phyloP scores from a whole-genome alignment of 2,888 invertebrate species.

The Nomada flava region DNA sequence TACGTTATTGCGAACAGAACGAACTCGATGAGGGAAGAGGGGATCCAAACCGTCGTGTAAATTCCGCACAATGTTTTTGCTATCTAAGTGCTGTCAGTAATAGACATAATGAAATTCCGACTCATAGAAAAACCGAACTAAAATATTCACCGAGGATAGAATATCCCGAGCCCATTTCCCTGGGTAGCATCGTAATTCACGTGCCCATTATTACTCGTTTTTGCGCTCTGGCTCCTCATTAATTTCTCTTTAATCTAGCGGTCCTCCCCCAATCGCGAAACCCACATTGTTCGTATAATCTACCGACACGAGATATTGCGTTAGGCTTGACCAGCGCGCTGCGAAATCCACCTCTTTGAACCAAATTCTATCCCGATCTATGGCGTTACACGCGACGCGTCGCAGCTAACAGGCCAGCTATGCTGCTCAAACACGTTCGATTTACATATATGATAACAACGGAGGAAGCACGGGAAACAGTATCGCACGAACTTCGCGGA shows the following conservation, averaged over 20 bases:
- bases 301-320: constrained; percentile 54
- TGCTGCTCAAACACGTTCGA: neutral
- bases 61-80: constrained; percentile 20
- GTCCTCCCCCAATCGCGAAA: constrained; percentile 42
- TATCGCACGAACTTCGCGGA: no score
- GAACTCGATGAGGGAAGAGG: neutral
- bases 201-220: constrained; percentile 60
- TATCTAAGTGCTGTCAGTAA: constrained; percentile 9
- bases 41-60: neutral
- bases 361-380: constrained; percentile 47
- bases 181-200: constrained; percentile 54
- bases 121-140: constrained; percentile 36
- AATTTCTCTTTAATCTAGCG: constrained; percentile 67
- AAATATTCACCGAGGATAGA: constrained; percentile 35
- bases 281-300: constrained; percentile 64
- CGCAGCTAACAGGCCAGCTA: neutral
- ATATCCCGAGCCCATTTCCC: constrained; percentile 26
- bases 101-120: constrained; percentile 48
- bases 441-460: no score
- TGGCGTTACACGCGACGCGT: constrained; percentile 1
- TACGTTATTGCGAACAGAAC: no score
- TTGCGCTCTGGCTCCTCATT: constrained; percentile 53
- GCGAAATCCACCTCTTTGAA: constrained; percentile 23
- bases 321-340: constrained; percentile 21
- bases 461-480: no score